Conservation (phyloP, 1,140 invertebrate species). For the Lepidotrigona ventralis region DNA sequence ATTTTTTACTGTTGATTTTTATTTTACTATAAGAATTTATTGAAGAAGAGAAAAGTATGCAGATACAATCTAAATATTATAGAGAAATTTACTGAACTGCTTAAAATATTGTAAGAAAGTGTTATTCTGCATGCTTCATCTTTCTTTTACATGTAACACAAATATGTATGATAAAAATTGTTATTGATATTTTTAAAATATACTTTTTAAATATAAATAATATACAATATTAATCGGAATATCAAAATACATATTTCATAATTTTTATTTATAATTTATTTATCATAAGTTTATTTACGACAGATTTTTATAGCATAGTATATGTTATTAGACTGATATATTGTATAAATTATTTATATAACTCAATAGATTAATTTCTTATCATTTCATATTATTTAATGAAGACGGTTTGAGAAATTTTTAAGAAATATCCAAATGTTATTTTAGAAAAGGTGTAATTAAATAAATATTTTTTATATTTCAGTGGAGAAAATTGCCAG, state of each 20-base stretch:
- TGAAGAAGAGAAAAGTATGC: constrained; percentile 50
- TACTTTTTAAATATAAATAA: constrained; percentile 10
- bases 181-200: background rate
- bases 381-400: constrained; percentile 16
- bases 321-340: constrained; percentile 6
- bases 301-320: background rate
- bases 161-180: background rate
- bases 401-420: constrained; percentile 26
- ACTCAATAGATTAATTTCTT: constrained; percentile 26
- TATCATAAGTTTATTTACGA: background rate
- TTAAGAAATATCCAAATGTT: background rate
- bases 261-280: constrained; percentile 1
- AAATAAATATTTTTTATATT: constrained; percentile 62
- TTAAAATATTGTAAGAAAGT: background rate
- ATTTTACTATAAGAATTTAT: constrained; percentile 39
- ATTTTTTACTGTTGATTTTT: constrained; percentile 64
- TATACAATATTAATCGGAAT: constrained; percentile 12
- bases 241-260: constrained; percentile 11
- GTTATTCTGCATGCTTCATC: constrained; percentile 57
- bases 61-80: constrained; percentile 28
- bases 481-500: constrained; percentile 94
- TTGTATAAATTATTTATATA: constrained; percentile 24
- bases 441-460: constrained; percentile 2
- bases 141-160: constrained; percentile 40
- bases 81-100: background rate